Conservation (phyloP, 2,888 invertebrate species). For the Agrotis exclamationis region DNA sequence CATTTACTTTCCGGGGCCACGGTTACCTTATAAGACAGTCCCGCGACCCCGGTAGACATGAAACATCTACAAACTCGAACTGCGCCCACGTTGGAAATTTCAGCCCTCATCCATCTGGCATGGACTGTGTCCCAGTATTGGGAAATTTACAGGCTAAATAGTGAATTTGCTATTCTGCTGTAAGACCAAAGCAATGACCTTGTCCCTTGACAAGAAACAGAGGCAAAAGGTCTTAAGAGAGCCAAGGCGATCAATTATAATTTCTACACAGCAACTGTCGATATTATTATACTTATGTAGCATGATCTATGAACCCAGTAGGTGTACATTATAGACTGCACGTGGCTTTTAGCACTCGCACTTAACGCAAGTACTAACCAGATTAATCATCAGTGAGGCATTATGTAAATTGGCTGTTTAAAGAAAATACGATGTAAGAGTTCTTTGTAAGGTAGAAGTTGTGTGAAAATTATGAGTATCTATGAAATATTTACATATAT, state of each 20-base stretch:
- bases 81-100: too few relatives aligned
- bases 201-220: not conserved
- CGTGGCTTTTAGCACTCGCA: constrained; percentile 51
- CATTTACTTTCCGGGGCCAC: too few relatives aligned
- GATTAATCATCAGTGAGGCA: constrained; percentile 58
- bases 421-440: constrained; percentile 13
- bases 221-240: constrained; percentile 7
- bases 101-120: too few relatives aligned
- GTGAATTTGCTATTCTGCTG: too few relatives aligned
- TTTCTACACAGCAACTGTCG: constrained; percentile 32
- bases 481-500: too few relatives aligned
- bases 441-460: not conserved
- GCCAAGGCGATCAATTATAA: constrained; percentile 37
- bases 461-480: too few relatives aligned
- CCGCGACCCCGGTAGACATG: too few relatives aligned
- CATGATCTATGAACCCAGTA: constrained; percentile 63
- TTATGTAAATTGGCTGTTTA: constrained; percentile 29
- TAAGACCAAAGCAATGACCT: not conserved
- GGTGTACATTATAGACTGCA: constrained; percentile 52
- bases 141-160: too few relatives aligned
- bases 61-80: too few relatives aligned
- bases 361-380: constrained; percentile 42
- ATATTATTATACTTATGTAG: constrained; percentile 8
- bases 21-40: too few relatives aligned
- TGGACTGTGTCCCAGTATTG: too few relatives aligned